These are phyloP conservation scores for Natator depressus DNA, from an alignment of 2,113 vertebrate genomes.

Conservation along the genomic window DNA sequence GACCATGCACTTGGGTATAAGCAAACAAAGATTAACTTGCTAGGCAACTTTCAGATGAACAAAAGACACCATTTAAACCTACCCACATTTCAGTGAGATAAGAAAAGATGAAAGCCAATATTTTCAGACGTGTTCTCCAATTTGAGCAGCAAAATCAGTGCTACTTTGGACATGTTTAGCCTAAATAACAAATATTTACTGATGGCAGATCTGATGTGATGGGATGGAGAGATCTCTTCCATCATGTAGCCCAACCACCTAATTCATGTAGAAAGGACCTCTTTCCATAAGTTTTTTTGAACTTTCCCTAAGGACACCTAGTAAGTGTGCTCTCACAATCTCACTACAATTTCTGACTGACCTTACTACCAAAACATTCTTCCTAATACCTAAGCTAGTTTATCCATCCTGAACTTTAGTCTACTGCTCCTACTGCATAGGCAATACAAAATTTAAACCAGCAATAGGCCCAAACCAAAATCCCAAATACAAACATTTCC, in stretches of 20 bases:
- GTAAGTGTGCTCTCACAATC: neutral
- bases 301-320: neutral
- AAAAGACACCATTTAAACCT: neutral
- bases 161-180: neutral
- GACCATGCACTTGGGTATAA: neutral
- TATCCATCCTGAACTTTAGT: neutral
- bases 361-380: neutral
- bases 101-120: neutral
- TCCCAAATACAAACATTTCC: neutral
- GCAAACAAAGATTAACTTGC: neutral
- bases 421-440: neutral
- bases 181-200: neutral
- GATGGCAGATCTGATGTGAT: neutral
- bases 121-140: neutral
- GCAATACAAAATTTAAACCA: neutral
- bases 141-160: neutral
- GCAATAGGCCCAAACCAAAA: neutral
- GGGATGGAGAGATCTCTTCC: accelerated
- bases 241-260: neutral
- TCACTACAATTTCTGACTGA: neutral
- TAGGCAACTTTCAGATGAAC: neutral
- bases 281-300: neutral
- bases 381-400: neutral
- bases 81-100: neutral
- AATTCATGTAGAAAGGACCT: neutral